Conservation (phyloP, 2,113 vertebrate genomes). For the Tetrao urogallus region DNA sequence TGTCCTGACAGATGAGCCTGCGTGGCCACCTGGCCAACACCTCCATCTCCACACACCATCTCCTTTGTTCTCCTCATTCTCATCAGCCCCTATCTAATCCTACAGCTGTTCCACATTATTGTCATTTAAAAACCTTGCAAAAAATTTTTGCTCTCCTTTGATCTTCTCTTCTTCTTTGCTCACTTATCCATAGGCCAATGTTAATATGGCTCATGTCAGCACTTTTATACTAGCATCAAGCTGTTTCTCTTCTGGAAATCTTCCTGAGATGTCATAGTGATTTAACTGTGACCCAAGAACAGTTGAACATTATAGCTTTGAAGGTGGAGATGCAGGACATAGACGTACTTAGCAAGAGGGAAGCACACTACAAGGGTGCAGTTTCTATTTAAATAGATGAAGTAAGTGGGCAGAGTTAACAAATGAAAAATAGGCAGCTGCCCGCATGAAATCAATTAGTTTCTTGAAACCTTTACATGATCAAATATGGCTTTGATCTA, state of each 20-base stretch:
- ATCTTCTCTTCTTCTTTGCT: neutral
- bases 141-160: slow-evolving; percentile 25
- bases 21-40: neutral
- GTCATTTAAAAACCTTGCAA: slow-evolving; percentile 12
- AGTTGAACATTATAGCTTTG: slow-evolving; percentile 37
- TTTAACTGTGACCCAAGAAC: slow-evolving; percentile 19
- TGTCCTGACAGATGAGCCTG: neutral
- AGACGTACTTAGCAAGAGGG: neutral
- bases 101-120: neutral
- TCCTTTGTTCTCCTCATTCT: neutral
- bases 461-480: neutral
- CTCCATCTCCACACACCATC: accelerated
- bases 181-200: neutral
- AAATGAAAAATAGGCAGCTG: neutral
- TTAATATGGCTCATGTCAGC: neutral
- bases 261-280: neutral
- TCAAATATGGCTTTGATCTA: slow-evolving; percentile 35
- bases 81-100: neutral
- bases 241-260: slow-evolving; percentile 8
- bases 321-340: slow-evolving; percentile 1
- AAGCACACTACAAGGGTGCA: neutral
- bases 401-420: neutral
- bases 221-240: neutral
- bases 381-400: slow-evolving; percentile 29
- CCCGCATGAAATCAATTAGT: neutral